A percentile compares a stretch with the other conserved stretches of the same genome.
Conservation (phyloP, 2,113 vertebrate genomes). For the Sardina pilchardus region DNA sequence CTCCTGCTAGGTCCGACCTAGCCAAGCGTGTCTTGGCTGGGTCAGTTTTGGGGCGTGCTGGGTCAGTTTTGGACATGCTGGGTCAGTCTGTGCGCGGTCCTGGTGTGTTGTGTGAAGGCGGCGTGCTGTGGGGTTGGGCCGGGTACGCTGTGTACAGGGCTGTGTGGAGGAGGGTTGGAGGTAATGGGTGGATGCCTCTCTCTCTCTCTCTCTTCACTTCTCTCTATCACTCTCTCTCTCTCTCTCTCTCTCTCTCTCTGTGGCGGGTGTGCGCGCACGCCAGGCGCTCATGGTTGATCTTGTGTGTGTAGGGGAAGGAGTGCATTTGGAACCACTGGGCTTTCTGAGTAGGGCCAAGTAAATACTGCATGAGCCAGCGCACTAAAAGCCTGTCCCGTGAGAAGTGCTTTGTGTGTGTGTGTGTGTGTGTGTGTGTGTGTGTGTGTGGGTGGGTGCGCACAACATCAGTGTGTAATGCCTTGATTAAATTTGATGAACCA, state of each 20-base stretch:
- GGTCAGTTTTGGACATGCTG: background rate
- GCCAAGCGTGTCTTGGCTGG: background rate
- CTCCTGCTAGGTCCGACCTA: background rate
- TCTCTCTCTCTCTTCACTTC: background rate
- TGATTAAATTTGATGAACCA: slow-evolving; percentile 77
- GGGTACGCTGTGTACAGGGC: background rate
- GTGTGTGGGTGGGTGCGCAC: slow-evolving; percentile 38
- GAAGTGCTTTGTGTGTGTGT: slow-evolving; percentile 64
- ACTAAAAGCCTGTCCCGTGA: slow-evolving; percentile 78
- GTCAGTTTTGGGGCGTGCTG: background rate
- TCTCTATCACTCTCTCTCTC: slow-evolving; percentile 25
- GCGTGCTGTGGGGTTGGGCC: too few species aligned
- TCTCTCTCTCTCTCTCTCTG: slow-evolving; percentile 38
- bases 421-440: slow-evolving; percentile 36
- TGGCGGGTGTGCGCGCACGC: too few species aligned
- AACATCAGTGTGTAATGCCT: slow-evolving; percentile 64
- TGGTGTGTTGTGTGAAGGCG: background rate
- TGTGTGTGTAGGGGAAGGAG: slow-evolving; percentile 56
- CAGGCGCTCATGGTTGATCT: slow-evolving; percentile 25
- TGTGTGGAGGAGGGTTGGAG: background rate
- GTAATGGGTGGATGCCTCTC: background rate
- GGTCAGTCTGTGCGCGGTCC: background rate
- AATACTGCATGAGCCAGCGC: slow-evolving; percentile 82
- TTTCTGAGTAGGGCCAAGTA: slow-evolving; percentile 80
- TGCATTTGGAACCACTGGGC: slow-evolving; percentile 74